Evolutionary conservation across 2,888 invertebrate genomes (phyloP), one percentile per base, ranked within the genome.

Genomic region (Griposia aprilina): DNA sequence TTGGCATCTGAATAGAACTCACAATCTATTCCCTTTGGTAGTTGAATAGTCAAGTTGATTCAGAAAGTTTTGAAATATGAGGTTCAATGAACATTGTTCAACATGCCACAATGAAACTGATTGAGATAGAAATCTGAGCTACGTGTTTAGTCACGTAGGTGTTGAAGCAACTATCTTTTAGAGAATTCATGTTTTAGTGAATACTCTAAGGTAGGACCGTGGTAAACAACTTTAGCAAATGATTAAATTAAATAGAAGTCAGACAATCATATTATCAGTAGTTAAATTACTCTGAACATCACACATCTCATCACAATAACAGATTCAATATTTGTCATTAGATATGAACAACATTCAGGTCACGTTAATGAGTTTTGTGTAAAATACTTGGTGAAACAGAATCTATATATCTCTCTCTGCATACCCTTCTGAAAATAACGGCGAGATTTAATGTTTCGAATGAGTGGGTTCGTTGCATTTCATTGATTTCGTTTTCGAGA

Each of bases 21-120:
- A 48, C 17, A 36, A 78, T 60, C 80, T 71, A 80, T 80, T 62
- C 55, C 23, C 2, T 62, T 79, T 60, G 30, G 26, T 78, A 17
- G 11, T 50, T 45, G 30, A 36, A 48, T 15, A 59, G 20, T 30
- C 20, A 41, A 20, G 11, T 71, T 55, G 17, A 62, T 55, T 80
- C 26, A 17, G 52, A 72, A 55, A 55, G 15, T 60, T 59, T 52
- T 60, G 15, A 69, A 69, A 52, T 78, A n/a, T n/a, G 17, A 59
- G 26, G 11, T 70, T 70, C 45, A 80, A 36, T 60, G 59, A 45
- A 69, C 7, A 30, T 30, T 59, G 11, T 8, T 30, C 13, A 20
- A 57, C 5, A n/a, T 66, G 59, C 8, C 30, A 15, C 3, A 23
- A 2, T 5, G 13, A n/a, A 41, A 69, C 0, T 36, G n/a, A 36